phyloP scores from a whole-genome alignment of 2,113 vertebrate genomes.

The Gymnocephalus cernua region DNA sequence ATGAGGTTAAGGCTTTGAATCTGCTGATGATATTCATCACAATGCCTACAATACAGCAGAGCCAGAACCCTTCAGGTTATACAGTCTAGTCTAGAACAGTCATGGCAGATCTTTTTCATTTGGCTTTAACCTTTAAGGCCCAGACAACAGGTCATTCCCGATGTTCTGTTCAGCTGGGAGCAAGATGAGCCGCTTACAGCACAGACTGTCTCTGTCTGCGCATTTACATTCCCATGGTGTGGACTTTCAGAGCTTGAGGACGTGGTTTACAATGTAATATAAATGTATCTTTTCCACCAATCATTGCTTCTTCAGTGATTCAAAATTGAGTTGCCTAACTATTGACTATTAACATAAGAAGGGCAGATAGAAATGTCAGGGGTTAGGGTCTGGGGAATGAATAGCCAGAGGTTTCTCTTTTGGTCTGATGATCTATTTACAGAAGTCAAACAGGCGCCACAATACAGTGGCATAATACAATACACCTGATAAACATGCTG shows the following conservation, averaged over 20 bases:
- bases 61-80: conserved; percentile 12
- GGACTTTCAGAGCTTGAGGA: background rate
- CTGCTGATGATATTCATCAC: background rate
- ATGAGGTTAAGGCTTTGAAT: background rate
- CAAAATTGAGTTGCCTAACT: background rate
- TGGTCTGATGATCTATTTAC: too few relatives aligned
- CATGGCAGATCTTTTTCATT: conserved; percentile 58
- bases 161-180: conserved; percentile 18
- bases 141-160: conserved; percentile 50
- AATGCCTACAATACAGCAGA: background rate
- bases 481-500: background rate
- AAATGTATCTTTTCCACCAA: background rate
- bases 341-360: background rate
- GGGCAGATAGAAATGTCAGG: background rate
- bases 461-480: background rate
- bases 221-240: background rate
- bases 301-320: background rate
- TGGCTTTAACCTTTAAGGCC: conserved; percentile 55
- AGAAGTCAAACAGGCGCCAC: background rate
- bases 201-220: conserved; percentile 13
- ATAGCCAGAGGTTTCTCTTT: background rate
- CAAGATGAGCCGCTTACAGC: background rate
- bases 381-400: background rate
- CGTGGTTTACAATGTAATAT: background rate
- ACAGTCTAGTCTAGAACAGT: conserved; percentile 41